Percentiles rank a stretch among this genome's conserved stretches.
These are phyloP conservation scores for Fulica atra DNA, from an alignment of 2,113 vertebrate species.

Conservation along the genomic window DNA sequence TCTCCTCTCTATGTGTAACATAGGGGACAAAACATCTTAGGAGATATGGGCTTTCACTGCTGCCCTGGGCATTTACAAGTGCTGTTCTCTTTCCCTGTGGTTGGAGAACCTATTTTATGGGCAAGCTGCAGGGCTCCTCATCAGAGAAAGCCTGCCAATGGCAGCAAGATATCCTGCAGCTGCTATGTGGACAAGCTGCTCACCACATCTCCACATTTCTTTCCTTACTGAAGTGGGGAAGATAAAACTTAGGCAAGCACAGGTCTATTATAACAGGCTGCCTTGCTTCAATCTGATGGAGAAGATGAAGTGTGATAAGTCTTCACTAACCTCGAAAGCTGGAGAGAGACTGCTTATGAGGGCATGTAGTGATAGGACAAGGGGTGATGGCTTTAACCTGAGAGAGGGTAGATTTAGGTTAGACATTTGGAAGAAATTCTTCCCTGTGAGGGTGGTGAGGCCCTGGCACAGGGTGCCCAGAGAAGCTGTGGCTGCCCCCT, in stretches of 20 bases:
- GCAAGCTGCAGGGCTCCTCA: not conserved
- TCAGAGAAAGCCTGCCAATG: not conserved
- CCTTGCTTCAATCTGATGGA: not conserved
- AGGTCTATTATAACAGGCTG: not conserved
- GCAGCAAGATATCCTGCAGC: not conserved
- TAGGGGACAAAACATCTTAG: not conserved
- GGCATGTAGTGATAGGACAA: too few species aligned
- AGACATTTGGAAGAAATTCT: too few species aligned
- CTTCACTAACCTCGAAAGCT: not conserved
- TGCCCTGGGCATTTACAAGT: not conserved
- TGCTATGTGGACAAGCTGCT: not conserved
- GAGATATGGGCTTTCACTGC: not conserved
- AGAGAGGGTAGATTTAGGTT: too few species aligned
- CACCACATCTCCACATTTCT: not conserved
- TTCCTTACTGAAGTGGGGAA: not conserved
- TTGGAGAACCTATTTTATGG: not conserved
- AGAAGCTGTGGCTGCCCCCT: too few species aligned
- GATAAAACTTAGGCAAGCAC: not conserved
- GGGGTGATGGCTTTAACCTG: too few species aligned
- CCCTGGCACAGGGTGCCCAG: too few species aligned
- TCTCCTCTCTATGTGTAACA: not conserved
- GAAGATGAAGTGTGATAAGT: not conserved
- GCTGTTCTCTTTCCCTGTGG: not conserved
- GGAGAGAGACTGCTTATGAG: too few species aligned
- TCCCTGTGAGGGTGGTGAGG: too few species aligned